phyloP scores from a whole-genome alignment of 2,888 invertebrate genomes.

The Mechanitis mazaeus region DNA sequence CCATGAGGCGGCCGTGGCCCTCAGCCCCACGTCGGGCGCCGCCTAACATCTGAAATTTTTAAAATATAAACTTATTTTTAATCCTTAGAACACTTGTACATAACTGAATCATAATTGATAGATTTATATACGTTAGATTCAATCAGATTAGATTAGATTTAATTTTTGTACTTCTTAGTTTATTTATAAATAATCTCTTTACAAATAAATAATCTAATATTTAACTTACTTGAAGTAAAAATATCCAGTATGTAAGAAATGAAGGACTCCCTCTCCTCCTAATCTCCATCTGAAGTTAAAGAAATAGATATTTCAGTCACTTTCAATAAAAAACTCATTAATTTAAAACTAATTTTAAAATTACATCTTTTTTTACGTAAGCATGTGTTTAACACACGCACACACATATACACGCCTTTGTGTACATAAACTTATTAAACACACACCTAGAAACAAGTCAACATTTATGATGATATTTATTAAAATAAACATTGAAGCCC shows the following conservation, averaged over 20 bases:
- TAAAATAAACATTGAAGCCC: not conserved
- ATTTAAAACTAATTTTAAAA: not conserved
- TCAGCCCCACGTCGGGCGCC: slow-evolving; percentile 70
- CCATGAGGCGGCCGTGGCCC: slow-evolving; percentile 92
- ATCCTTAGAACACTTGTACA: not conserved
- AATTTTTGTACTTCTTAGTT: not conserved
- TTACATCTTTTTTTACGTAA: too few relatives aligned
- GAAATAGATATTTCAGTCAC: slow-evolving; percentile 1
- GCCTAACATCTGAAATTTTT: slow-evolving; percentile 57
- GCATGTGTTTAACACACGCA: too few relatives aligned
- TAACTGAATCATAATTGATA: too few relatives aligned
- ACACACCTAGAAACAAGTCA: not conserved
- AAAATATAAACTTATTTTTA: not conserved
- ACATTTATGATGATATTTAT: not conserved
- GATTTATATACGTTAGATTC: too few relatives aligned
- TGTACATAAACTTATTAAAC: slow-evolving; percentile 1
- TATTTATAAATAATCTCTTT: not conserved
- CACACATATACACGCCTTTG: too few relatives aligned
- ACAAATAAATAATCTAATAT: not conserved
- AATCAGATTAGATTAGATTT: too few relatives aligned
- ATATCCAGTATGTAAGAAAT: slow-evolving; percentile 68
- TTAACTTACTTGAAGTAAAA: slow-evolving; percentile 63
- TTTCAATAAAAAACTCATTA: not conserved
- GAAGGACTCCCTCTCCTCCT: slow-evolving; percentile 53
- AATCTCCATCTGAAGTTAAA: slow-evolving; percentile 63